Percentiles rank a stretch among this genome's conserved stretches.
These are phyloP conservation scores for Otis tarda DNA, from an alignment of 2,113 vertebrate species.

Conservation along the genomic window DNA sequence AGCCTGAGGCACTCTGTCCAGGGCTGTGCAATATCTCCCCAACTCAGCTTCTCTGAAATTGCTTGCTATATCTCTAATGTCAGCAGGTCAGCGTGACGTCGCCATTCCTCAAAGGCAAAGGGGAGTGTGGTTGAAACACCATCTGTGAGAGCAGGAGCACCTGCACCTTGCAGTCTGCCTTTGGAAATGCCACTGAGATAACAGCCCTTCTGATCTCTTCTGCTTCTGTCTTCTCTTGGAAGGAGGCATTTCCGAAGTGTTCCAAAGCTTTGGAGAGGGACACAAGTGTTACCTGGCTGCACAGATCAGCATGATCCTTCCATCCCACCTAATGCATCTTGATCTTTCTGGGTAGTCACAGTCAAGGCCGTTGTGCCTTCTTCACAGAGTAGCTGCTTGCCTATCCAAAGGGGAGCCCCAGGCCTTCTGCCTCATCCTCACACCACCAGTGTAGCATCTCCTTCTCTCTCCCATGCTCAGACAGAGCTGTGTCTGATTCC, in stretches of 20 bases:
- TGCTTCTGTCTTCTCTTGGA: not conserved
- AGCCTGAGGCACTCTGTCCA: not conserved
- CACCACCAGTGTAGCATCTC: not conserved
- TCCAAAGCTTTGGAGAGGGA: not conserved
- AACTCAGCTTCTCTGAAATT: not conserved
- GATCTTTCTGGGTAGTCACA: not conserved
- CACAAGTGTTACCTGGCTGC: not conserved
- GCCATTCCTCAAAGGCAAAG: not conserved
- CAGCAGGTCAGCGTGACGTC: not conserved
- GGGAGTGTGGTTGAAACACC: not conserved
- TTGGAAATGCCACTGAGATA: slow-evolving; percentile 45
- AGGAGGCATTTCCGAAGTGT: not conserved
- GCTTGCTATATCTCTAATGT: not conserved
- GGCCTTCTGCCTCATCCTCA: not conserved
- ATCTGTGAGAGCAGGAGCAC: not conserved
- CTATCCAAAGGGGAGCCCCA: not conserved
- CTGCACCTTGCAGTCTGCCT: not conserved
- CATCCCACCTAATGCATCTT: not conserved
- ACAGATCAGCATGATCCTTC: not conserved
- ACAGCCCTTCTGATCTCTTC: slow-evolving; percentile 4
- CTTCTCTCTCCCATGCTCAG: not conserved
- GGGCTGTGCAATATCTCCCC: not conserved
- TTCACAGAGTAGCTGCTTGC: not conserved
- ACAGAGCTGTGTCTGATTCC: not conserved
- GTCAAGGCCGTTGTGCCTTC: not conserved